Evolutionary conservation across 2,113 vertebrate species (phyloP).

Genomic region (Taxidea taxus): DNA sequence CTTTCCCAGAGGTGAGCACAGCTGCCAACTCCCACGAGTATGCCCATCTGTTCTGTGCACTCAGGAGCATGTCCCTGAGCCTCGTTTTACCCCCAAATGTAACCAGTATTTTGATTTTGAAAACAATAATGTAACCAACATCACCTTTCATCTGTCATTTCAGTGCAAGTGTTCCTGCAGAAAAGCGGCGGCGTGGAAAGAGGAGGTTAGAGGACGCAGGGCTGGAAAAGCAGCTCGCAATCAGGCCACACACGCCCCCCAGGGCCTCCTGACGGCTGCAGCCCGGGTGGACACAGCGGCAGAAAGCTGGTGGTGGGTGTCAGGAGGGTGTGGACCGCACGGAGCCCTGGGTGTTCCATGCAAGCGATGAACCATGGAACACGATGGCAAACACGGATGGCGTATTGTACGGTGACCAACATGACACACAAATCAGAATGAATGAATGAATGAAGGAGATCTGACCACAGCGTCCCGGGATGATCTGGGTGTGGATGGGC

Average conservation of each 20-base stretch:
- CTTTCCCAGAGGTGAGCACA: neutral
- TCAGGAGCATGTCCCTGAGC: neutral
- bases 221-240: neutral
- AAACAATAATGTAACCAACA: neutral
- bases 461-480: too few relatives aligned
- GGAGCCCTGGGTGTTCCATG: too few relatives aligned
- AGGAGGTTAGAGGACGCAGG: neutral
- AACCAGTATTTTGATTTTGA: neutral
- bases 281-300: accelerated
- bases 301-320: too few relatives aligned
- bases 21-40: neutral
- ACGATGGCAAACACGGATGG: too few relatives aligned
- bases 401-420: too few relatives aligned
- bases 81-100: neutral
- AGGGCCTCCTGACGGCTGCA: neutral
- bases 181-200: neutral
- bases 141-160: neutral
- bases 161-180: too few relatives aligned
- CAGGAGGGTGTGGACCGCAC: too few relatives aligned
- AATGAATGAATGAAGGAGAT: too few relatives aligned
- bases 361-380: too few relatives aligned
- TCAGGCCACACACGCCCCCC: too few relatives aligned
- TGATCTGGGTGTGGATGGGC: too few relatives aligned
- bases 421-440: too few relatives aligned
- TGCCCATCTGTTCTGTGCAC: neutral